Evolutionary conservation across 2,888 invertebrate genomes (phyloP), one percentile per base, ranked within the genome.

Genomic region (Agrilus biguttatus): DNA sequence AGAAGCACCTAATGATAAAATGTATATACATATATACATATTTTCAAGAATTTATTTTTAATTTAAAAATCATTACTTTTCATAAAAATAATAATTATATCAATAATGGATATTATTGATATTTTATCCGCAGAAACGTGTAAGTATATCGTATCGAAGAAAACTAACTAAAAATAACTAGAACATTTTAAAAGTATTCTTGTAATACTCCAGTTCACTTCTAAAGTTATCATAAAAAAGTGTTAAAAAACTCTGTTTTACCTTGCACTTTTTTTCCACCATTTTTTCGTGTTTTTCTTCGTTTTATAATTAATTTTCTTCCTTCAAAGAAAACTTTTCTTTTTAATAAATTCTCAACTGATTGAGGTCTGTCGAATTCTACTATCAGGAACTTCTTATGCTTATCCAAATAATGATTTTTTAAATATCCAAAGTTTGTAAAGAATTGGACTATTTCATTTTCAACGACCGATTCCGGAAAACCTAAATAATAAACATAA

Each of bases 371-470:
- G 5, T 51, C 49, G 47, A 55, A 62, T 42, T 60, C 58, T 8
- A 61, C 40, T 34, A 61, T 51, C n/a, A 53, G 47, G 51, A 53
- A 59, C 10, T 45, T 47, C 45, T 55, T 50, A 12, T 54, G 40
- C 19, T 44, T 39, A 6, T 47, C 49, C 37, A 51, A 45, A 48
- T 48, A 46, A 45, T 45, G 43, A 39, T 51, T 48, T 14, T 37
- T 44, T 33, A 55, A 50, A 42, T 49, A 50, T 14, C 63, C 65
- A 52, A 53, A 62, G 39, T 47, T 48, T 8, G 50, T 49, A 45
- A 65, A 60, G 47, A 59, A 61, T 13, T 53, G 47, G 17, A 55
- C 39, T 34, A 63, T 45, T 33, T 53, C 53, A n/a, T 55, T 53
- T 41, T 56, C 51, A 33, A 46, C 45, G 14, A 51, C 41, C 13